A percentile compares a stretch with the other conserved stretches of the same genome.
Evolutionary conservation across 1,140 invertebrate genomes (phyloP).

Genomic region (Brachionus rotundiformis): DNA sequence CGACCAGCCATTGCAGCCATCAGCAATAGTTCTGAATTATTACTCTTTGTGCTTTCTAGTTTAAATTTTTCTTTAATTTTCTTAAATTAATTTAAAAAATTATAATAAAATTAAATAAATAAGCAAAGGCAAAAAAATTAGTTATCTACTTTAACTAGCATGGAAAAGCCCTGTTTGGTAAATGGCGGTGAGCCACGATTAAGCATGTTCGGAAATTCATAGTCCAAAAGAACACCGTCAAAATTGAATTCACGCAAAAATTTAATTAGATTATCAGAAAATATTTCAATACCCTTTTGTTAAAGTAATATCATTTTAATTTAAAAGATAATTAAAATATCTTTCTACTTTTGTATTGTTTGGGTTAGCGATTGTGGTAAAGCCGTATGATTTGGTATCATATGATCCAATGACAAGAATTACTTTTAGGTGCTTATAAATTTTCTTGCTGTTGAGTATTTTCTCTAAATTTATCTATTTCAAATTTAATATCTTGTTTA

Average conservation of each 20-base stretch:
- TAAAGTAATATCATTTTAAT: background rate
- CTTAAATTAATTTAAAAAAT: too few relatives aligned
- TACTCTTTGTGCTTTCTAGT: background rate
- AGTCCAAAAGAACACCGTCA: conserved; percentile 41
- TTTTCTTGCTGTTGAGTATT: background rate
- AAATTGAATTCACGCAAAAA: conserved; percentile 34
- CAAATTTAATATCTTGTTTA: too few relatives aligned
- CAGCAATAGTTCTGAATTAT: background rate
- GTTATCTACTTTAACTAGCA: background rate
- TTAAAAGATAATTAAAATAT: background rate
- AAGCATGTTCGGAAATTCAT: conserved; percentile 42
- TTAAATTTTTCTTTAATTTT: conserved; percentile 34
- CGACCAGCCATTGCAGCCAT: background rate
- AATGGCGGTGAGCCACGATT: background rate
- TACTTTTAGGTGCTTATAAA: background rate
- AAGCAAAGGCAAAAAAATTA: background rate
- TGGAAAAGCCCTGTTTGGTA: conserved; percentile 32
- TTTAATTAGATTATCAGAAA: background rate
- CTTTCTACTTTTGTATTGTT: conserved; percentile 29
- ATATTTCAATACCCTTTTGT: background rate
- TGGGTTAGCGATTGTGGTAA: conserved; percentile 7
- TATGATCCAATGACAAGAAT: conserved; percentile 40
- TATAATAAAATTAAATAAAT: background rate
- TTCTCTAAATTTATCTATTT: conserved; percentile 34
- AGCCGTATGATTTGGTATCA: conserved; percentile 46